Evolutionary conservation across 2,888 invertebrate genomes (phyloP).

Genomic region (Uloborus plumipes): DNA sequence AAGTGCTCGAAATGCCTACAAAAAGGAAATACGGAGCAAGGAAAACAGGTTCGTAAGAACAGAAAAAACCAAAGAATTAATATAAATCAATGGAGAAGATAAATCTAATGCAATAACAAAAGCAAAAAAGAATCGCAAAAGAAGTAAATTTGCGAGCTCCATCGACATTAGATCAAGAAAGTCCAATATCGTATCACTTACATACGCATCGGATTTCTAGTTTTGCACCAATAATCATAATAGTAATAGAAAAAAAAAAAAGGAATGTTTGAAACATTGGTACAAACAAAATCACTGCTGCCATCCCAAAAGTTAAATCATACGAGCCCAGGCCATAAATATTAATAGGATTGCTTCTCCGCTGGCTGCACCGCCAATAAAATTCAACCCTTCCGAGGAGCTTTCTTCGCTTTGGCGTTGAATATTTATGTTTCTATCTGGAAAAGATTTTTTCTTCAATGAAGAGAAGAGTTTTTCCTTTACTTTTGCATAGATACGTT

Average conservation of each 20-base stretch:
- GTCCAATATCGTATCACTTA: conserved; percentile 7
- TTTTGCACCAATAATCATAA: conserved; percentile 4
- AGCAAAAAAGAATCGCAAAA: too few relatives aligned
- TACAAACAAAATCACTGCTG: conserved; percentile 8
- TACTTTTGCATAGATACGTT: too few relatives aligned
- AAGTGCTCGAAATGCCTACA: too few relatives aligned
- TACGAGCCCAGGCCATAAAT: conserved; percentile 20
- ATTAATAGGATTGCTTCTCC: conserved; percentile 27
- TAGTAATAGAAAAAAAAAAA: neutral
- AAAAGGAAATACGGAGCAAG: neutral
- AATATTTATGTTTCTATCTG: conserved; percentile 8
- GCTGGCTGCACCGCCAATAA: conserved; percentile 9
- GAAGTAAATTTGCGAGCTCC: too few relatives aligned
- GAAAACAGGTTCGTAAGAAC: neutral
- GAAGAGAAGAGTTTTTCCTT: too few relatives aligned
- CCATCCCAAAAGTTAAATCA: conserved; percentile 12
- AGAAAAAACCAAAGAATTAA: neutral
- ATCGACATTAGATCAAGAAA: too few relatives aligned
- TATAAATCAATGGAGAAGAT: too few relatives aligned
- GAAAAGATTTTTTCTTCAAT: neutral
- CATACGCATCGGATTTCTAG: neutral
- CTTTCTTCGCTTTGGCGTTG: neutral
- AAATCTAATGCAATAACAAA: too few relatives aligned
- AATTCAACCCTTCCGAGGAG: conserved; percentile 13
- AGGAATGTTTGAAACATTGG: neutral